Conservation (phyloP, 2,113 vertebrate genomes). For the Coptodon rendalli region DNA sequence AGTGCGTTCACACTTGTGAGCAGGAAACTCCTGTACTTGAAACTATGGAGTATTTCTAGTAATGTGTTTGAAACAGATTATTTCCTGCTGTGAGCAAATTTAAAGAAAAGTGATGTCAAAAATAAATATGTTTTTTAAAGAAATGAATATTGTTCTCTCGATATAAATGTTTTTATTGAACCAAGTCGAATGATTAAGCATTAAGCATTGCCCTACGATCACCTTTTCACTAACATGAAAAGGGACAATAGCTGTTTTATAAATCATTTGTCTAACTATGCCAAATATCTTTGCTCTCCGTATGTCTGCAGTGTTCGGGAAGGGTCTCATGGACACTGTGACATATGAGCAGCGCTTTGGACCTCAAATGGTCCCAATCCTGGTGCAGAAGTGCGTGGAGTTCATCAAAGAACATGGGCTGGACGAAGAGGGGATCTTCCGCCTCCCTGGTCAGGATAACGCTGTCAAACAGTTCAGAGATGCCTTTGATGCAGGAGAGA, state of each 20-base stretch:
- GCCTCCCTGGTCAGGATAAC: conserved; percentile 93
- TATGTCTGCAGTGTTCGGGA: conserved; percentile 81
- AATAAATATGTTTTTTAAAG: background rate
- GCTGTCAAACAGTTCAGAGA: conserved; percentile 88
- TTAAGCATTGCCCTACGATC: background rate
- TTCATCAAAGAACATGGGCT: conserved; percentile 85
- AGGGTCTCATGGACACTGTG: conserved; percentile 80
- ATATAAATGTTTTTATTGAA: background rate
- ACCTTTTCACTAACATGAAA: background rate
- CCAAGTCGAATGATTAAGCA: background rate
- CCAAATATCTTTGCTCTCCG: background rate
- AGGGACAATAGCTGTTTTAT: background rate
- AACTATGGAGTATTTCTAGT: background rate
- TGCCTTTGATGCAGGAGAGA: conserved; percentile 88
- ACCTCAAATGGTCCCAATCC: conserved; percentile 81
- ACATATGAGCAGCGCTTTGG: conserved; percentile 84
- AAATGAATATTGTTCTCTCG: background rate
- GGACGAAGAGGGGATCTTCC: conserved; percentile 91
- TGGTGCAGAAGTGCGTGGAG: conserved; percentile 87
- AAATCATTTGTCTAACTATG: background rate
- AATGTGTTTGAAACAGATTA: background rate
- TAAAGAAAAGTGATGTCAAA: background rate
- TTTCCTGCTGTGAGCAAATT: background rate
- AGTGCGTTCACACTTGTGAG: background rate
- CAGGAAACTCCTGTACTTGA: background rate